Conservation (phyloP, 2,888 invertebrate species). For the Zootermopsis nevadensis region DNA sequence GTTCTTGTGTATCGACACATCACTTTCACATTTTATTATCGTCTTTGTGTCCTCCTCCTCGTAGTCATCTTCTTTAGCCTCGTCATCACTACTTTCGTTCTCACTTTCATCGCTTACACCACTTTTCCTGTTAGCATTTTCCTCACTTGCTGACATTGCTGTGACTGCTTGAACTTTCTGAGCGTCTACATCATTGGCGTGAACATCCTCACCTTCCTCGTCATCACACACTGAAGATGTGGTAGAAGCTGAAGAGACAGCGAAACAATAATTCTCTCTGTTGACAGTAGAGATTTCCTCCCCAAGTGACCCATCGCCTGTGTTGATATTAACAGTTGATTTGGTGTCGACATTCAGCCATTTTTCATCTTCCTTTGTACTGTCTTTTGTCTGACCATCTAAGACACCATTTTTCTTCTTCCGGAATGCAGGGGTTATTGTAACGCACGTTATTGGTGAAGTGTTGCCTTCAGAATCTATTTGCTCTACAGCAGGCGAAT, state of each 20-base stretch:
- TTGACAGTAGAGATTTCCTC: neutral
- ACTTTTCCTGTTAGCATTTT: neutral
- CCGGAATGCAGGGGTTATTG: conserved; percentile 51
- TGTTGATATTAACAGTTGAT: neutral
- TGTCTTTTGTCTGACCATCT: too few relatives aligned
- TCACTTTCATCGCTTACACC: neutral
- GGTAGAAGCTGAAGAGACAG: conserved; percentile 28
- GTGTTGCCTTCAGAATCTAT: conserved; percentile 29
- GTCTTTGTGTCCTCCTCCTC: neutral
- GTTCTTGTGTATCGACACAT: neutral
- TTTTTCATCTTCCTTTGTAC: neutral
- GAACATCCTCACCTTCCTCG: conserved; percentile 11
- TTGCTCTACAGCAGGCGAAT: neutral
- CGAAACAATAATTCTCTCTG: conserved; percentile 39
- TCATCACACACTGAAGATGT: conserved; percentile 34
- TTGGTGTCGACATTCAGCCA: neutral
- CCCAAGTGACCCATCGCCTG: neutral
- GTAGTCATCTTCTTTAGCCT: neutral
- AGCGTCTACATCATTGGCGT: neutral
- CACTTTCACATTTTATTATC: neutral
- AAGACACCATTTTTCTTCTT: conserved; percentile 16
- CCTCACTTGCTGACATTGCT: too few relatives aligned
- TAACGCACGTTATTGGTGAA: conserved; percentile 50
- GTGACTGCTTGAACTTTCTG: neutral
- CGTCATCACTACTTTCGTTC: neutral